Evolutionary conservation across 64 coral and sea anemone species (phyloP), one percentile per base, ranked within the genome.

Genomic region (Montipora capricornis): DNA sequence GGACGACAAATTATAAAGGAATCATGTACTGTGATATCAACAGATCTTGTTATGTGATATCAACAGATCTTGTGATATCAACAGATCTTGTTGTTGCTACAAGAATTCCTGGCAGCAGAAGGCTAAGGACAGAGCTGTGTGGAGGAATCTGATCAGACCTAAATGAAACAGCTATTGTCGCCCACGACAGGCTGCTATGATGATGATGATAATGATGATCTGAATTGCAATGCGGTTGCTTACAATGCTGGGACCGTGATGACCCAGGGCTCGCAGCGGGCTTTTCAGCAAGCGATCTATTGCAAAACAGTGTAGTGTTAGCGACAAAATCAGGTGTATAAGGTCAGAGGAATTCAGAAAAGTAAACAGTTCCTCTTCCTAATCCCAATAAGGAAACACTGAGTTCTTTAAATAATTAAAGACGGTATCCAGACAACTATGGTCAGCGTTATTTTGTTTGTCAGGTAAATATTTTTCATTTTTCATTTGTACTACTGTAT

Each of bases 311-410:
- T 71, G 67, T 64, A 19, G 8, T 22, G 62, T 83, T 26, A 70
- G 68, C 17, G 70, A 85, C 16, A 85, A 85, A 85, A 70, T 85
- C 82, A 85, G 66, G 82, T 70, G 66, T 67, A 69, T 70, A 85
- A 71, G 14, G 66, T 1, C 8, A 70, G 15, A 19, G 61, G 10
- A 68, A 49, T 85, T 50, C 82, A 70, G 3, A 49, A 44, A 3
- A 11, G 17, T 10, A 70, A 44, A 22, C 45, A 69, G 19, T 64
- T 70, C 60, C 66, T 12, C 45, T 20, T 9, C 49, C 26, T 60
- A 14, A 66, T 68, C 47, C 45, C 16, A 5, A 12, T 13, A 71
- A 8, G 17, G 44, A 47, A 49, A 71, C 82, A 37, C 37, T 37
- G 37, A 37, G 49, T 45, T 49, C 16, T 20, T 50, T 85, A 70